phyloP scores from a whole-genome alignment of 2,888 invertebrate species.

The Galerucella pusilla region DNA sequence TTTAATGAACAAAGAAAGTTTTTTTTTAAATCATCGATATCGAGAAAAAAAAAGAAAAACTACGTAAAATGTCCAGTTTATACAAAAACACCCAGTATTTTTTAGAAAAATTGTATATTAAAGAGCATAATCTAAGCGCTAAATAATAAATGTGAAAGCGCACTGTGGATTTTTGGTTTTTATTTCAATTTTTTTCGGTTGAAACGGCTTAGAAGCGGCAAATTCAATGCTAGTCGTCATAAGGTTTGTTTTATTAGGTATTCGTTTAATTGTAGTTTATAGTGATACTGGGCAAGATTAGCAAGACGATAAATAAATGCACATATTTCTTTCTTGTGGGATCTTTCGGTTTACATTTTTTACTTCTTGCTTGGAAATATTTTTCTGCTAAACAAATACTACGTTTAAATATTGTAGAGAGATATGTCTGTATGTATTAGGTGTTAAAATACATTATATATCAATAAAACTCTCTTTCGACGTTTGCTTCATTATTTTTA shows the following conservation, averaged over 20 bases:
- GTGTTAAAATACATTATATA: constrained; percentile 59
- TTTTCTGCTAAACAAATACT: constrained; percentile 50
- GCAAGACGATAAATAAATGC: constrained; percentile 42
- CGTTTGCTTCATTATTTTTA: constrained; percentile 5
- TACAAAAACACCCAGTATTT: constrained; percentile 2
- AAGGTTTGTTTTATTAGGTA: constrained; percentile 20
- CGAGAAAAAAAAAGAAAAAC: background rate
- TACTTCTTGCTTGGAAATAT: constrained; percentile 55
- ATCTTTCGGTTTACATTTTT: constrained; percentile 59
- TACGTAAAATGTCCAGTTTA: background rate
- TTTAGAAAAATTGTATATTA: background rate
- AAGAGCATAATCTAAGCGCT: background rate
- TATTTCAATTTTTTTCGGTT: background rate
- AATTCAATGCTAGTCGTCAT: constrained; percentile 9
- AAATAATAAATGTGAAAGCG: background rate
- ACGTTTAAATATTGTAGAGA: constrained; percentile 57
- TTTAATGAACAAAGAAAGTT: background rate
- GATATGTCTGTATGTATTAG: constrained; percentile 62
- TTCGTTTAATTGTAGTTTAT: constrained; percentile 33
- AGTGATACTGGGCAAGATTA: constrained; percentile 33
- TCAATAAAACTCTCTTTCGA: constrained; percentile 52
- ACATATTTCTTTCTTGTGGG: constrained; percentile 54
- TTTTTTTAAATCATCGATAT: background rate
- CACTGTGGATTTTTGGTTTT: background rate
- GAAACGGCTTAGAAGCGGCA: background rate